A percentile compares a stretch with the other conserved stretches of the same genome.
phyloP scores from a whole-genome alignment of 2,797 vertebrate genomes.

The Tangara arthus region DNA sequence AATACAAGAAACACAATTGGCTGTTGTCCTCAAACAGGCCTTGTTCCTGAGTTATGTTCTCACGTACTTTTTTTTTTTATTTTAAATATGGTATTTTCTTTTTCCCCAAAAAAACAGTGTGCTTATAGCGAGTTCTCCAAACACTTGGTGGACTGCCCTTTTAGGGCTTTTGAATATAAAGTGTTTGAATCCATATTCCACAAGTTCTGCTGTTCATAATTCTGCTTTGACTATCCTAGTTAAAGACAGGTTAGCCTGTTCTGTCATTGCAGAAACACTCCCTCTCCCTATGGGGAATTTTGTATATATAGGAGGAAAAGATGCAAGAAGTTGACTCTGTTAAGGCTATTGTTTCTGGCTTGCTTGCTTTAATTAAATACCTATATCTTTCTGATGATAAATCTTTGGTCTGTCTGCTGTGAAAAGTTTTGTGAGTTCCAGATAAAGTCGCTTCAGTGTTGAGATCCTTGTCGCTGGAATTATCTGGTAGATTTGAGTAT shows the following conservation, averaged over 20 bases:
- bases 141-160: not conserved
- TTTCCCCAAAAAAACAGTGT: not conserved
- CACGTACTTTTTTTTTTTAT: accelerated
- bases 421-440: not conserved
- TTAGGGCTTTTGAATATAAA: not conserved
- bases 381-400: not conserved
- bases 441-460: not conserved
- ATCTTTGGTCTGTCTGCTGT: not conserved
- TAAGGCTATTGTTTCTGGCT: not conserved
- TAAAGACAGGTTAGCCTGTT: not conserved
- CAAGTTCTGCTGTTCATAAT: not conserved
- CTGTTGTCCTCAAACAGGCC: not conserved
- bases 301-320: not conserved
- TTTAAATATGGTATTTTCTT: not conserved
- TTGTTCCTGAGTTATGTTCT: not conserved
- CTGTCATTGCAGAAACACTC: not conserved
- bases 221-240: not conserved
- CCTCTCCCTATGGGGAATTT: not conserved
- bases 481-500: not conserved
- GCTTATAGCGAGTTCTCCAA: not conserved
- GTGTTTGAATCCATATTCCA: not conserved
- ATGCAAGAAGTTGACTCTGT: not conserved
- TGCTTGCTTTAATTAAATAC: not conserved
- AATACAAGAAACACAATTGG: not conserved
- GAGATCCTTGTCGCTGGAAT: not conserved